phyloP scores from a whole-genome alignment of 2,888 invertebrate species.

The Microctonus aethiopoides region DNA sequence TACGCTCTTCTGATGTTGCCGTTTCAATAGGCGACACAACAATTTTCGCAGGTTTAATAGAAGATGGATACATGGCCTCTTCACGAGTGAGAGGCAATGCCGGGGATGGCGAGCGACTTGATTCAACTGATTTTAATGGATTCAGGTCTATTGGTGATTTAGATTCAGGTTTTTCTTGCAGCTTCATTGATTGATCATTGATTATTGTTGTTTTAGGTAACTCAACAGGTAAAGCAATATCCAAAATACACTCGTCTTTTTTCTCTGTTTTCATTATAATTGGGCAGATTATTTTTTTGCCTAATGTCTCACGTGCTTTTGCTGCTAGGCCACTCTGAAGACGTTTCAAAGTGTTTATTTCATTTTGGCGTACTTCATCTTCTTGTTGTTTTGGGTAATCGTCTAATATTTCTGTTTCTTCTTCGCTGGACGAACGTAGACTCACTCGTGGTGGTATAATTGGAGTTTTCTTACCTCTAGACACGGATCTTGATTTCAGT shows the following conservation, averaged over 20 bases:
- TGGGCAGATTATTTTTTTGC: slow-evolving; percentile 69
- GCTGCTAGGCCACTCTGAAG: slow-evolving; percentile 75
- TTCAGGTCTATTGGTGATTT: slow-evolving; percentile 48
- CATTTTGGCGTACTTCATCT: slow-evolving; percentile 75
- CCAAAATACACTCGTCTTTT: slow-evolving; percentile 51
- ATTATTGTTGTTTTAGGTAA: slow-evolving; percentile 46
- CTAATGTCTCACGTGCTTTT: slow-evolving; percentile 78
- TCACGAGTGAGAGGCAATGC: slow-evolving; percentile 59
- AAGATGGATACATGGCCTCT: slow-evolving; percentile 55
- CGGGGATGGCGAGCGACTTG: slow-evolving; percentile 61
- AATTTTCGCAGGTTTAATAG: slow-evolving; percentile 48
- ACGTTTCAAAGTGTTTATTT: slow-evolving; percentile 75
- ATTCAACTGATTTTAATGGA: slow-evolving; percentile 51
- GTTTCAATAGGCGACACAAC: slow-evolving; percentile 7
- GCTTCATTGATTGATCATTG: not conserved
- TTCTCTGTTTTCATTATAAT: slow-evolving; percentile 56
- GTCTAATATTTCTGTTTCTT: slow-evolving; percentile 69
- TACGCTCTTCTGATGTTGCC: slow-evolving; percentile 21
- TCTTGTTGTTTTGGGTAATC: slow-evolving; percentile 67
- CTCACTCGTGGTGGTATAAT: slow-evolving; percentile 61
- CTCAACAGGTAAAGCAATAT: slow-evolving; percentile 63
- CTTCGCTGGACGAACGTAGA: slow-evolving; percentile 63
- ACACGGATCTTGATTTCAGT: slow-evolving; percentile 50
- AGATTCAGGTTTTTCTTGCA: slow-evolving; percentile 35
- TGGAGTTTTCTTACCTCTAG: slow-evolving; percentile 50